Base-by-base conservation (phyloP, 2,797 vertebrate genomes). In the Uromys caudimaculatus region DNA sequence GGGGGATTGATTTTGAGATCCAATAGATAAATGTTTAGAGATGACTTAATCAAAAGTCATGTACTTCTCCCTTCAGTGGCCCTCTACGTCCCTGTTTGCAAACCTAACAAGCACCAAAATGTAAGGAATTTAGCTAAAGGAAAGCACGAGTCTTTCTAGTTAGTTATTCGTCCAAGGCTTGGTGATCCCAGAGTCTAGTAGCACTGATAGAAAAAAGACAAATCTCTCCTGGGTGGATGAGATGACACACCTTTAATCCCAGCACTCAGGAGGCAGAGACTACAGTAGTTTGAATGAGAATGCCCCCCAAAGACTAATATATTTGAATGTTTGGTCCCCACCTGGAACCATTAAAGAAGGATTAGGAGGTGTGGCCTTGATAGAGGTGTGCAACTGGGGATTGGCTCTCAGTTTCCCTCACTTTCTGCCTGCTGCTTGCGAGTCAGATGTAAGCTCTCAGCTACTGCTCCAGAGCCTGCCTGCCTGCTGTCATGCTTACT, bases 81-180 rank as follows among this genome's bases (percentile, higher is more conserved):
- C 92, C 47, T 47, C 60, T 62, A 89, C 62, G 44, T 62, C 62
- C 41, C 83, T n/a, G 44, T 50, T 69, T 95, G 64, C 90, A 96
- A 92, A 93, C 24, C 60, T 64, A 64, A 50, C 24, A 75, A 85
- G 77, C 6, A 44, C 64, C 73, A 86, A 19, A 92, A 52, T 35
- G 17, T 62, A 83, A 78, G 38, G 64, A 95, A 89, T 35, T 84
- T 86, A 90, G 6, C 60, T 84, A 84, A 56, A 54, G n/a, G 23
- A 87, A 96, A 96, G 64, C 54, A 92, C 0, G 50, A 29, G 32
- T 85, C 64, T 81, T 95, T 82, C 76, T 17, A 79, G 17, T 95
- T 21, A 79, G 16, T 95, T 69, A 92, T 64, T 87, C 77, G 90
- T 44, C n/a, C 93, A 86, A 44, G 32, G 89, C 32, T 82, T 84